Conservation (phyloP, 2,797 vertebrate genomes). For the Acanthopagrus latus region DNA sequence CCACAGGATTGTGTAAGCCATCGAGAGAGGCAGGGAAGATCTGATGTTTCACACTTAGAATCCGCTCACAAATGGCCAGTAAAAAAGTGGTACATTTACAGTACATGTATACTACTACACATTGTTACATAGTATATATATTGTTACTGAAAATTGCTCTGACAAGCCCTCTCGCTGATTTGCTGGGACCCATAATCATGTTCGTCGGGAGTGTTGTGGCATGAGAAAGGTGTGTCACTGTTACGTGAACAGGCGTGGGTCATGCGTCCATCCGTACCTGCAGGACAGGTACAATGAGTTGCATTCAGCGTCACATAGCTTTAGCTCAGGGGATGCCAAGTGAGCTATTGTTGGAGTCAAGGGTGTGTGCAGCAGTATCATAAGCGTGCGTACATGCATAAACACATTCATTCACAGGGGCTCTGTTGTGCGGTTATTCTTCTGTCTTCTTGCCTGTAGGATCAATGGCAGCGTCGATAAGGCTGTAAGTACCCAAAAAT, state of each 20-base stretch:
- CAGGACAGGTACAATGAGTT: conserved; percentile 45
- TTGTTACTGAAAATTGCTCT: too few relatives aligned
- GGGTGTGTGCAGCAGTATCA: background rate
- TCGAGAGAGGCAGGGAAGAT: too few relatives aligned
- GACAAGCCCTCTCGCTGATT: too few relatives aligned
- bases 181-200: too few relatives aligned
- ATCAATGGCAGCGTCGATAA: background rate
- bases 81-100: too few relatives aligned
- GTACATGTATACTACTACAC: too few relatives aligned
- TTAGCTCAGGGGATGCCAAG: background rate
- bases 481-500: background rate
- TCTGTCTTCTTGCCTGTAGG: conserved; percentile 31
- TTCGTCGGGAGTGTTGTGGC: background rate
- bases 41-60: too few relatives aligned
- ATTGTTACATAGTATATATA: too few relatives aligned
- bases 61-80: too few relatives aligned
- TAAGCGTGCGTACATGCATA: background rate
- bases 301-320: conserved; percentile 6
- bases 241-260: background rate
- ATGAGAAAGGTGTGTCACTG: conserved; percentile 9
- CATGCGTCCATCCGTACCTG: conserved; percentile 25
- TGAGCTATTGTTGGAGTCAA: background rate
- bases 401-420: background rate
- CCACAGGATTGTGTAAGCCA: too few relatives aligned
- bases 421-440: conserved; percentile 14